These are phyloP conservation scores for Caerostris extrusa DNA, from an alignment of 1,140 invertebrate species.

Conservation along the genomic window DNA sequence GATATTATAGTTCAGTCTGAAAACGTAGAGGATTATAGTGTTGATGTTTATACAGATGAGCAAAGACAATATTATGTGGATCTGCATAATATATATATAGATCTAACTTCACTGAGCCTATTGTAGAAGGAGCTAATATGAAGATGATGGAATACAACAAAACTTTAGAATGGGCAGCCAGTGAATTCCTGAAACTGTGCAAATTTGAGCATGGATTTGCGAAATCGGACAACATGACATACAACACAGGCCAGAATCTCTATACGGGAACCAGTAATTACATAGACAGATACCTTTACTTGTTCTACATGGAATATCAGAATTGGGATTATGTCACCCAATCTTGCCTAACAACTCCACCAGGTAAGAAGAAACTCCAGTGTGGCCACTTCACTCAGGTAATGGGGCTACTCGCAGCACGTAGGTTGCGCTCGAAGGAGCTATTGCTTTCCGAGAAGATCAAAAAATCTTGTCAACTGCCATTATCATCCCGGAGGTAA, in stretches of 20 bases:
- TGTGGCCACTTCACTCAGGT: background rate
- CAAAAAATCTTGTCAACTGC: background rate
- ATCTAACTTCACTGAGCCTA: background rate
- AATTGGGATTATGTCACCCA: background rate
- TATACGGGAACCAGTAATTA: background rate
- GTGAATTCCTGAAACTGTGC: background rate
- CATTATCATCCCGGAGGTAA: background rate
- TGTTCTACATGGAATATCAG: background rate
- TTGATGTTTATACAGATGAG: background rate
- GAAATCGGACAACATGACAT: background rate
- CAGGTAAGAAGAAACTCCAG: background rate
- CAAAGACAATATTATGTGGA: background rate
- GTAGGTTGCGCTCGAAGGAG: background rate
- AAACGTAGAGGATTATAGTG: background rate
- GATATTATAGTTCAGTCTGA: background rate
- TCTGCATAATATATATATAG: background rate
- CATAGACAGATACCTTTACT: background rate
- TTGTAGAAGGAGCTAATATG: background rate
- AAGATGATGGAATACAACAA: background rate
- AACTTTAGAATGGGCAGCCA: background rate
- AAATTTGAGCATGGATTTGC: background rate
- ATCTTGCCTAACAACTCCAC: background rate
- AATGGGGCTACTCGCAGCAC: background rate
- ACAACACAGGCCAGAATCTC: background rate
- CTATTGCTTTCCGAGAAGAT: background rate